These are phyloP conservation scores for Oryzias sinensis DNA, from an alignment of 2,797 vertebrate species.

Conservation along the genomic window DNA sequence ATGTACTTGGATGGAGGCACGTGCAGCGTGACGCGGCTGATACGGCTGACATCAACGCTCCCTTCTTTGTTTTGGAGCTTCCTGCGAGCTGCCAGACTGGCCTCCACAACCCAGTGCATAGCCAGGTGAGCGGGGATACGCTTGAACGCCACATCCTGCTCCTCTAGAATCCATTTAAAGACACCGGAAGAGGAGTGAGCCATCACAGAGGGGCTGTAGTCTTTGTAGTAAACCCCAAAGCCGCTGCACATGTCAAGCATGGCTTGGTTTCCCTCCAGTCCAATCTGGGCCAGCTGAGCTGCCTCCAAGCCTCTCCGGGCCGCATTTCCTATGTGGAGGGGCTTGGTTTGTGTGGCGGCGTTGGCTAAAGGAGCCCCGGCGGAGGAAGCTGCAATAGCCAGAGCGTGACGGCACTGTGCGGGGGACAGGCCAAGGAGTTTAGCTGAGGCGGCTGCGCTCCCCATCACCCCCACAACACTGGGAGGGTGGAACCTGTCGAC, in stretches of 20 bases:
- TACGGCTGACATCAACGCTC: constrained; percentile 62
- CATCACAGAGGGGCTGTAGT: constrained; percentile 80
- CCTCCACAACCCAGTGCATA: constrained; percentile 92
- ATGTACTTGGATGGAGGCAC: constrained; percentile 87
- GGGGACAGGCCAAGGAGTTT: constrained; percentile 84
- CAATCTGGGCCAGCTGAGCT: constrained; percentile 81
- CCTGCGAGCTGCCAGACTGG: constrained; percentile 74
- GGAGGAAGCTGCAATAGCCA: constrained; percentile 90
- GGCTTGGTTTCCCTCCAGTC: constrained; percentile 84
- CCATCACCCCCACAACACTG: constrained; percentile 89
- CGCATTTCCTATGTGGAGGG: constrained; percentile 89
- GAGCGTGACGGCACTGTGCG: constrained; percentile 78
- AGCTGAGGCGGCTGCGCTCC: constrained; percentile 87
- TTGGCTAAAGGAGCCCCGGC: constrained; percentile 92
- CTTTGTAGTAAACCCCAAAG: constrained; percentile 88
- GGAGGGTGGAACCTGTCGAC: constrained; percentile 91
- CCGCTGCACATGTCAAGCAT: constrained; percentile 84
- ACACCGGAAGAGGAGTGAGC: constrained; percentile 55
- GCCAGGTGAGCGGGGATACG: constrained; percentile 89
- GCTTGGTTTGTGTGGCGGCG: constrained; percentile 91
- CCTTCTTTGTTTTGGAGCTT: constrained; percentile 59
- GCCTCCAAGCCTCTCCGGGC: constrained; percentile 87
- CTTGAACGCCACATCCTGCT: constrained; percentile 91
- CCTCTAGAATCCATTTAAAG: constrained; percentile 85
- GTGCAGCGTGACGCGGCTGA: constrained; percentile 77